Percentiles rank a stretch among this genome's conserved stretches.
phyloP scores from a whole-genome alignment of 2,113 vertebrate genomes.

The Raja brachyura region DNA sequence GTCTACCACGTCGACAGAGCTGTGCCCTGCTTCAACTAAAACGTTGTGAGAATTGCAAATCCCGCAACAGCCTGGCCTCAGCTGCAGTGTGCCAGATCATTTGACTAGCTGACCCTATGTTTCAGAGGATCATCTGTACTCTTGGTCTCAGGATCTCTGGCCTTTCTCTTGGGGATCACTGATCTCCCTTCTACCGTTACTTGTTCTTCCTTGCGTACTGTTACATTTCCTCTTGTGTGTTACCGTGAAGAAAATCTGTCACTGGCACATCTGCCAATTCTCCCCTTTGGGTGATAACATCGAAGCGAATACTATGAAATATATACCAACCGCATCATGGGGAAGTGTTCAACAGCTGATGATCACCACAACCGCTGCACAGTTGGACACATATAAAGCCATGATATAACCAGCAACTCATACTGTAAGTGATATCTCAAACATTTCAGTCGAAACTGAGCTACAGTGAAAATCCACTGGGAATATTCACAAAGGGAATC shows the following conservation, averaged over 20 bases:
- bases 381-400: background rate
- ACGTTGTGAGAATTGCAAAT: background rate
- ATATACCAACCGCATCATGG: background rate
- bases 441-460: background rate
- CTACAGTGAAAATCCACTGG: constrained; percentile 5
- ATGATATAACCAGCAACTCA: background rate
- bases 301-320: background rate
- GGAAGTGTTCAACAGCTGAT: background rate
- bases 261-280: background rate
- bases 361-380: background rate
- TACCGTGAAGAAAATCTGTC: background rate
- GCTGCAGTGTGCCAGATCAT: background rate
- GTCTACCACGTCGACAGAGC: background rate
- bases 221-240: background rate
- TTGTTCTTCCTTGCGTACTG: too few relatives aligned
- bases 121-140: too few relatives aligned
- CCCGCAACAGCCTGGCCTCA: background rate
- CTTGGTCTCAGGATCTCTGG: too few relatives aligned
- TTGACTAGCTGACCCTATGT: too few relatives aligned
- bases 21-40: too few relatives aligned
- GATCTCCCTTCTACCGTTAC: too few relatives aligned
- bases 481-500: background rate
- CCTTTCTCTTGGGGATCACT: too few relatives aligned
- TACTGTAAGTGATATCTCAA: background rate
- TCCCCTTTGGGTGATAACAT: background rate